These are phyloP conservation scores for Urocyon cinereoargenteus DNA, from an alignment of 2,797 vertebrate species.

Conservation along the genomic window DNA sequence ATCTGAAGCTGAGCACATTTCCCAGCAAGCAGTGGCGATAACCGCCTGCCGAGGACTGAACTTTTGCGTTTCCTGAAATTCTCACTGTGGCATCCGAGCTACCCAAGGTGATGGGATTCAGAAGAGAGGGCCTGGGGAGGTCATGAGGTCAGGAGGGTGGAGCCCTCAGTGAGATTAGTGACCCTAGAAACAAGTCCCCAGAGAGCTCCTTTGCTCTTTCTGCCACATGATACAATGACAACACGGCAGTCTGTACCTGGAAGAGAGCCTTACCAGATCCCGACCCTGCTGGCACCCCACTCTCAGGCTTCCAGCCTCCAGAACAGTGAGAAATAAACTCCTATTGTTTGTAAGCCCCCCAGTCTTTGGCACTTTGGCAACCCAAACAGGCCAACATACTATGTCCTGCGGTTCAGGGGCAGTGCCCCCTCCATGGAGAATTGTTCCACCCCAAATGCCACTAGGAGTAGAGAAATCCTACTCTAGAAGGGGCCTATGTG, in stretches of 20 bases:
- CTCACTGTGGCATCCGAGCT: no score
- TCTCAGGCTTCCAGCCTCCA: neutral
- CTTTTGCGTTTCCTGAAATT: neutral
- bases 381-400: neutral
- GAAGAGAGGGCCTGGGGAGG: neutral
- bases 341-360: neutral
- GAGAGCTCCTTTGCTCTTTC: neutral
- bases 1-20: neutral
- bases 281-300: fast-evolving
- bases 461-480: neutral
- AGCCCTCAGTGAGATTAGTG: neutral
- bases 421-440: no score
- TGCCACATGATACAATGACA: neutral
- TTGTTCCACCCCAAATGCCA: neutral
- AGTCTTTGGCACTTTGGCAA: neutral
- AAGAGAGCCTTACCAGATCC: neutral
- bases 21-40: neutral
- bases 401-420: fast-evolving
- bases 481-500: neutral
- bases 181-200: neutral
- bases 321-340: neutral
- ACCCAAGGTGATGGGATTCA: neutral
- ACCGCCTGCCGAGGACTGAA: neutral
- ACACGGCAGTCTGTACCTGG: neutral
- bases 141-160: neutral